These are phyloP conservation scores for Rhagoletis pomonella DNA, from an alignment of 1,140 invertebrate species.

Conservation along the genomic window DNA sequence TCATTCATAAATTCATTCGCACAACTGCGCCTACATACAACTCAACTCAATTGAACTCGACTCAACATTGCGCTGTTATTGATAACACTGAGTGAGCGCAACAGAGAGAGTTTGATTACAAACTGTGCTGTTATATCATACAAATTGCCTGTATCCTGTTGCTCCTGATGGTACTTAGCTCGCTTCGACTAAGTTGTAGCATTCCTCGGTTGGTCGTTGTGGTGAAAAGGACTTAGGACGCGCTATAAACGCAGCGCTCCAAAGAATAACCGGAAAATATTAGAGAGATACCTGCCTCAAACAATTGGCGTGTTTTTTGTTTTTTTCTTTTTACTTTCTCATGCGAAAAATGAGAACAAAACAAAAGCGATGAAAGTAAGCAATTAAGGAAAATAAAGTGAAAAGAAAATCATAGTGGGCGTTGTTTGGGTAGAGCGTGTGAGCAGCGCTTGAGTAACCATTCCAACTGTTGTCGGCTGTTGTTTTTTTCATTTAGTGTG, in stretches of 20 bases:
- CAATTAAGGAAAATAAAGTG: background rate
- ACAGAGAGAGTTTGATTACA: background rate
- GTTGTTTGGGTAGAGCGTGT: background rate
- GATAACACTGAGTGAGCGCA: conserved; percentile 4
- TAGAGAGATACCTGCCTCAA: background rate
- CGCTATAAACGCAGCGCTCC: background rate
- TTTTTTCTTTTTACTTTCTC: too few relatives aligned
- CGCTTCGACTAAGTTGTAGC: background rate
- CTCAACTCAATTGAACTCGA: background rate
- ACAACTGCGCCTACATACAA: background rate
- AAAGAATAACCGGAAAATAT: background rate
- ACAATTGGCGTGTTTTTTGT: background rate
- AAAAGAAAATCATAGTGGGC: background rate
- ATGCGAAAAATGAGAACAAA: background rate
- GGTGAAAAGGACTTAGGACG: background rate
- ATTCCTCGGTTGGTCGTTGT: background rate
- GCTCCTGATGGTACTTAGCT: background rate
- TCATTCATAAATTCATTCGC: conserved; percentile 26
- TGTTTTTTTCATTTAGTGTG: background rate
- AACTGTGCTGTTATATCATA: background rate
- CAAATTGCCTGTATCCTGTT: background rate
- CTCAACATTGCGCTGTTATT: background rate
- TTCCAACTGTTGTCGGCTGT: background rate
- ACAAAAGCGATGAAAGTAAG: conserved; percentile 32
- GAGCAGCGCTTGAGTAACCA: background rate